Evolutionary conservation across 2,113 vertebrate species (phyloP), one percentile per base, ranked within the genome.

Genomic region (Pantherophis guttatus): DNA sequence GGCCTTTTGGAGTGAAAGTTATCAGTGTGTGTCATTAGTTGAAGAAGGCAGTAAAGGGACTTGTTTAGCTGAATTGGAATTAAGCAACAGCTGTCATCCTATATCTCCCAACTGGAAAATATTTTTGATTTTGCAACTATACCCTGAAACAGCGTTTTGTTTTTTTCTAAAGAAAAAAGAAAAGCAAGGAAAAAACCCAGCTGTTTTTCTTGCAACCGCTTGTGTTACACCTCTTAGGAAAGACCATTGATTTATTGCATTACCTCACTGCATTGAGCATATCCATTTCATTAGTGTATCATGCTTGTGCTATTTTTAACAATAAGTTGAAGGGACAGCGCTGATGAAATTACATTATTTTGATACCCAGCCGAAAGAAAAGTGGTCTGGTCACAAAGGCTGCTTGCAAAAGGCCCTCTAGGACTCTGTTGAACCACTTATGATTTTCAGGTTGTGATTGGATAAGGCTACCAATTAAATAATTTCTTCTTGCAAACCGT

Each of bases 321-420:
- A 88, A 94, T 29, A 96, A 94, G 95, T 95, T 75, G 23, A 88
- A 96, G 95, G 97, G 94, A 93, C 95, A 95, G 93, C 95, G 95
- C 95, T 97, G 96, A 96, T 97, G 96, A 96, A 97, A 96, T 97
- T 96, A 97, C 97, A 96, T 97, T 95, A 95, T 96, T 96, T 95
- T 95, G 94, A 95, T 59, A 87, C 92, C 39, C 92, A 94, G 95
- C 95, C 96, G 96, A 96, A 95, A 95, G 95, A 95, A 95, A 95
- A 96, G 95, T 55, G 88, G 91, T 95, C 62, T 91, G 75, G 96
- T 88, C 92, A 89, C 91, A 75, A 1, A 86, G 26, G 55, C 19
- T n/a, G 87, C 58, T 86, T 86, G 93, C 48, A 75, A 91, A 93
- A 86, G 9, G 93, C 44, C 57, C 8, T 39, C n/a, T 57, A 0